phyloP scores from a whole-genome alignment of 2,888 invertebrate species.

The Sicus ferrugineus region DNA sequence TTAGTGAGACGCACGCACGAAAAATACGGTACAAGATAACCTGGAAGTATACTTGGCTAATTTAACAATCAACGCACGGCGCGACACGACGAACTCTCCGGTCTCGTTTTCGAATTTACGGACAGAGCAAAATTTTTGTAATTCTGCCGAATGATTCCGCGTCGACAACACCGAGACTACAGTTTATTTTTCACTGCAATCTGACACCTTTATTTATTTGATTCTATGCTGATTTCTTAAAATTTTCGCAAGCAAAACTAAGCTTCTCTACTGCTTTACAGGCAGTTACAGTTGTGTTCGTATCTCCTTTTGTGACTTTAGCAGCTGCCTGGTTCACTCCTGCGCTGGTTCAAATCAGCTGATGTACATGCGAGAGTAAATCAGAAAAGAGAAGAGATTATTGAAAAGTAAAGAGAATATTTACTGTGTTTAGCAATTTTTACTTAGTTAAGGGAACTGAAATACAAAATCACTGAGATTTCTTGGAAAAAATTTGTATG shows the following conservation, averaged over 20 bases:
- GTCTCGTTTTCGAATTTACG: slow-evolving; percentile 16
- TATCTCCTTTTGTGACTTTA: slow-evolving; percentile 6
- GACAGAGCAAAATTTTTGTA: slow-evolving; percentile 2
- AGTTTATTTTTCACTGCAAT: slow-evolving; percentile 11
- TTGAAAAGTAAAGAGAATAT: neutral
- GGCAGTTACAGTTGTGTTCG: too few species aligned
- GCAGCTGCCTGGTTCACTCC: slow-evolving; percentile 2
- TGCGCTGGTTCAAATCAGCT: slow-evolving; percentile 27
- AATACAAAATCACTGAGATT: too few species aligned
- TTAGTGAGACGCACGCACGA: slow-evolving; percentile 35
- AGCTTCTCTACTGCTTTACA: too few species aligned
- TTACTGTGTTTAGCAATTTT: too few species aligned
- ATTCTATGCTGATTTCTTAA: slow-evolving; percentile 9
- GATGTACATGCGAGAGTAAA: slow-evolving; percentile 21
- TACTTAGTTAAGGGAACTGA: too few species aligned
- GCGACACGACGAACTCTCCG: slow-evolving; percentile 29
- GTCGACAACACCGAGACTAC: slow-evolving; percentile 4
- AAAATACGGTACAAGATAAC: neutral
- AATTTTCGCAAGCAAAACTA: too few species aligned
- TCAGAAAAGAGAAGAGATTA: neutral
- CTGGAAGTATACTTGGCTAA: slow-evolving; percentile 9
- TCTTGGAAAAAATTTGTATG: too few species aligned
- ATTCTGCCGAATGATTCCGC: neutral
- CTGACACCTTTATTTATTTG: slow-evolving; percentile 9
- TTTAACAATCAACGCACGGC: slow-evolving; percentile 11